Percentiles rank a stretch among this genome's conserved stretches.
Conservation (phyloP, 2,113 vertebrate species). For the Corydoras sp. region DNA sequence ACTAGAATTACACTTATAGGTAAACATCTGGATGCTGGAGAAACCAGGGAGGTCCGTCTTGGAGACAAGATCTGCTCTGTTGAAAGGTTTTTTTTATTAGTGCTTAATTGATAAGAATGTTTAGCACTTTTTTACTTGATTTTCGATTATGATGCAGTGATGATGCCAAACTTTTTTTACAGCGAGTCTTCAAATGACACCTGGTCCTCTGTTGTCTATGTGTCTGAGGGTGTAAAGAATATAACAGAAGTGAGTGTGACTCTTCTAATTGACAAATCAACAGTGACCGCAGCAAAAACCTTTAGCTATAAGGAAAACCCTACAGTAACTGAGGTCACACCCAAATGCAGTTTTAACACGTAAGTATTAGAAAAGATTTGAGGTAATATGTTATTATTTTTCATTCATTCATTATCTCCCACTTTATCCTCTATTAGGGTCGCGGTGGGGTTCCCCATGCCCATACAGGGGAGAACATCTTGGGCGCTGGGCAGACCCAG, state of each 20-base stretch:
- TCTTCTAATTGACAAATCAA: conserved; percentile 69
- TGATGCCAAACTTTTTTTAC: neutral
- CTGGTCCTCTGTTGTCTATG: conserved; percentile 57
- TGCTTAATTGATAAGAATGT: neutral
- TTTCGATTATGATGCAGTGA: conserved; percentile 4
- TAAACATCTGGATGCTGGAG: conserved; percentile 68
- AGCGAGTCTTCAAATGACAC: conserved; percentile 42
- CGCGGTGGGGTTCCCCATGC: too few species aligned
- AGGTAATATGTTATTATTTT: too few species aligned
- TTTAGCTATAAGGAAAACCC: conserved; percentile 79
- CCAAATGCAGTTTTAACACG: conserved; percentile 74
- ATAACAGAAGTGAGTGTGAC: conserved; percentile 47
- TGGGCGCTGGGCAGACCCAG: too few species aligned
- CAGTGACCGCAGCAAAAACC: conserved; percentile 51
- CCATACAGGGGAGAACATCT: too few species aligned
- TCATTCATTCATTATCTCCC: too few species aligned
- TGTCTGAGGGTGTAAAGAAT: conserved; percentile 36
- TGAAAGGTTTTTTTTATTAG: conserved; percentile 50
- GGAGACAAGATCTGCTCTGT: conserved; percentile 64
- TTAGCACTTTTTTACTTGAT: neutral
- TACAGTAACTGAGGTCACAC: conserved; percentile 57
- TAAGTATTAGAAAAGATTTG: conserved; percentile 34
- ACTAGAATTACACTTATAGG: conserved; percentile 75
- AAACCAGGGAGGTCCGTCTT: conserved; percentile 62
- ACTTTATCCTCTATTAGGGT: too few species aligned